Evolutionary conservation across 2,797 vertebrate genomes (phyloP).

Genomic region (Yasuhikotakia modesta): DNA sequence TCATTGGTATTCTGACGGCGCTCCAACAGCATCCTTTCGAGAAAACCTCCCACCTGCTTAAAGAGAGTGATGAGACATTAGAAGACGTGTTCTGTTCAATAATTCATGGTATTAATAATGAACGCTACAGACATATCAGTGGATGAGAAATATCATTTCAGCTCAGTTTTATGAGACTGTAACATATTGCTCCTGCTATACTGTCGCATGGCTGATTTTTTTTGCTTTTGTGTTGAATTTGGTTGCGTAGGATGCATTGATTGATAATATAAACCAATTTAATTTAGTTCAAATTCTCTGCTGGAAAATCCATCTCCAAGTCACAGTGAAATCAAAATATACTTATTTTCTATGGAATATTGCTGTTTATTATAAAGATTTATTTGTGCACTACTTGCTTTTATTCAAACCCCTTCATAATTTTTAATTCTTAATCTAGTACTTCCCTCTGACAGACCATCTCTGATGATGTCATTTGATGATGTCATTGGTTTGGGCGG

Average conservation of each 20-base stretch:
- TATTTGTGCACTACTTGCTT: no score
- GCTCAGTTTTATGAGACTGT: conserved; percentile 38
- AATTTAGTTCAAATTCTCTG: neutral
- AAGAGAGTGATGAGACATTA: conserved; percentile 54
- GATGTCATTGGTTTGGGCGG: no score
- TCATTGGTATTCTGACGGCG: conserved; percentile 47
- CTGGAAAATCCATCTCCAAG: no score
- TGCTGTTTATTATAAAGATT: no score
- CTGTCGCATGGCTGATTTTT: conserved; percentile 3
- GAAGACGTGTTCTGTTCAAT: conserved; percentile 51
- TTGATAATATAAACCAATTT: neutral
- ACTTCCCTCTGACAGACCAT: no score
- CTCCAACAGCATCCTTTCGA: conserved; percentile 41
- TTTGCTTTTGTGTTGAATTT: conserved; percentile 12
- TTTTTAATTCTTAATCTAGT: no score
- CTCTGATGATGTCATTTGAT: no score
- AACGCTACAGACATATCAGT: conserved; percentile 44
- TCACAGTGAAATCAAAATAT: no score
- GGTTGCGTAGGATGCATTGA: conserved; percentile 24
- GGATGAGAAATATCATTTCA: conserved; percentile 41
- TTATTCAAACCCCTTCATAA: no score
- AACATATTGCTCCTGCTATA: conserved; percentile 40
- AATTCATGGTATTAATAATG: conserved; percentile 57
- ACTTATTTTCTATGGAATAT: no score
- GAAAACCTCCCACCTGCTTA: conserved; percentile 50